phyloP scores from a whole-genome alignment of 2,113 vertebrate genomes.

The Anser cygnoides region DNA sequence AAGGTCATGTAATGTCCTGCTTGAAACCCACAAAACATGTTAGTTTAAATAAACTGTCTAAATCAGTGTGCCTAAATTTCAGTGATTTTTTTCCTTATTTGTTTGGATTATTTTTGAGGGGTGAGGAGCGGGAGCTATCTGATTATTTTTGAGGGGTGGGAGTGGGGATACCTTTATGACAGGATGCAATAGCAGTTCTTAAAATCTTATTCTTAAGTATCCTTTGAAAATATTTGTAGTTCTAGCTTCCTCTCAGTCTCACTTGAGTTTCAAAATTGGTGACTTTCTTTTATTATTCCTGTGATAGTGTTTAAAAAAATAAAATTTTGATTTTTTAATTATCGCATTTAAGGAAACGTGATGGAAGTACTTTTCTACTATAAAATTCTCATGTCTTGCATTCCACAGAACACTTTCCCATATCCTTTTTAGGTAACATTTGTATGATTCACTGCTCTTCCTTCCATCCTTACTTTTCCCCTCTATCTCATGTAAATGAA shows the following conservation, averaged over 20 bases:
- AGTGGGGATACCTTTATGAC: background rate
- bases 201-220: background rate
- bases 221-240: background rate
- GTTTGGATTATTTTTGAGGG: background rate
- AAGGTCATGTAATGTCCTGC: background rate
- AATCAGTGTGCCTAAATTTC: background rate
- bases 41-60: background rate
- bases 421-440: background rate
- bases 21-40: background rate
- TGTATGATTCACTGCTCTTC: background rate
- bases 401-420: background rate
- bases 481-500: background rate
- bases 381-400: constrained; percentile 19
- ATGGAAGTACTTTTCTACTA: background rate
- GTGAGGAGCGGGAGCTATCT: too few relatives aligned
- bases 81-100: background rate
- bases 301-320: constrained; percentile 9
- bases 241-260: background rate
- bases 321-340: constrained; percentile 45
- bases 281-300: constrained; percentile 2
- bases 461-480: background rate
- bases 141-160: background rate
- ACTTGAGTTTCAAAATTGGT: constrained; percentile 26
- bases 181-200: background rate
- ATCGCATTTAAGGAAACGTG: constrained; percentile 5